phyloP scores from a whole-genome alignment of 2,113 vertebrate genomes.

The Tapirus terrestris region DNA sequence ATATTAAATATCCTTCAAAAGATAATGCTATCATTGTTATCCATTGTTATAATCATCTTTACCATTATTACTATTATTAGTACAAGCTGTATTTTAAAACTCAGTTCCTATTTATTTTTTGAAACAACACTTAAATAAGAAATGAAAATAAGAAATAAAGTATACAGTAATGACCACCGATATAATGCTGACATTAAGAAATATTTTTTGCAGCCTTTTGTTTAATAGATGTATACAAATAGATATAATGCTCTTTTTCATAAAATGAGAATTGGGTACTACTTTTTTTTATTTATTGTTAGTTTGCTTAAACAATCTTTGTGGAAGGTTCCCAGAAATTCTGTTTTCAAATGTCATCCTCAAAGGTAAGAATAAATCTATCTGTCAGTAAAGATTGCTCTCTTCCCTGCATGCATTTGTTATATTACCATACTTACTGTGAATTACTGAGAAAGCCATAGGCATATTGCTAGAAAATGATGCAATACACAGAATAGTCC shows the following conservation, averaged over 20 bases:
- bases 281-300: neutral
- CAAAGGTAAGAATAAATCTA: neutral
- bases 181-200: neutral
- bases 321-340: neutral
- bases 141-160: neutral
- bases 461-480: neutral
- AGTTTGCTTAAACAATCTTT: neutral
- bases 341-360: neutral
- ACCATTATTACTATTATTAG: neutral
- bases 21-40: neutral
- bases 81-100: neutral
- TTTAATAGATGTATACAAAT: neutral
- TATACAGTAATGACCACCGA: neutral
- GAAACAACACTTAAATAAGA: neutral
- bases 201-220: neutral
- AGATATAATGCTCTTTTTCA: neutral
- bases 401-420: neutral
- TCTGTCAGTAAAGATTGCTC: neutral
- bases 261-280: neutral
- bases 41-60: neutral
- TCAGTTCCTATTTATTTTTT: neutral
- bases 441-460: neutral
- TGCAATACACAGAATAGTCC: neutral
- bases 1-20: neutral
- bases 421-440: neutral